Conservation (phyloP, 2,113 vertebrate genomes). For the Psilopsiagon aurifrons region DNA sequence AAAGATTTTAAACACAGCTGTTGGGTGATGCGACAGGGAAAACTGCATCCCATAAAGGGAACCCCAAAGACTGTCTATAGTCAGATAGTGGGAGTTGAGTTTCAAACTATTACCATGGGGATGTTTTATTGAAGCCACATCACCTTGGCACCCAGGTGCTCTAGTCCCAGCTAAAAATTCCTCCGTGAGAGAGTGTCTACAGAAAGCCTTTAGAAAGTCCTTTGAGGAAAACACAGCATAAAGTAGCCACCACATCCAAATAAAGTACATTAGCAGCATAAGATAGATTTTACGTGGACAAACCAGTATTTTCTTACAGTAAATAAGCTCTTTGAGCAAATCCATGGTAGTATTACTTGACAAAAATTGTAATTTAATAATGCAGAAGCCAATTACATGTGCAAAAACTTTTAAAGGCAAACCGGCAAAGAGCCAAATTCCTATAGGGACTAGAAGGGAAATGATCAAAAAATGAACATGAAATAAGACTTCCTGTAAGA, state of each 20-base stretch:
- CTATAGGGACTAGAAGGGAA: conserved; percentile 69
- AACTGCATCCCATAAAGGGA: background rate
- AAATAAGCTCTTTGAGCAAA: conserved; percentile 59
- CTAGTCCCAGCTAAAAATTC: background rate
- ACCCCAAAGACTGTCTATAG: background rate
- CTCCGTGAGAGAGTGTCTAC: background rate
- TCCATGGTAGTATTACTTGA: conserved; percentile 39
- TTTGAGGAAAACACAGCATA: background rate
- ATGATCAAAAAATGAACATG: conserved; percentile 78
- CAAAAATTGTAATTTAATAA: conserved; percentile 71
- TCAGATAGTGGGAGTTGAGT: background rate
- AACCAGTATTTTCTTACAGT: conserved; percentile 36
- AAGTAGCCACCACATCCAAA: conserved; percentile 25
- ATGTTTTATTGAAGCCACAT: background rate
- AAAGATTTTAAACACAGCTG: conserved; percentile 71
- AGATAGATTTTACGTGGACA: conserved; percentile 58
- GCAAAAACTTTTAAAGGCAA: conserved; percentile 66
- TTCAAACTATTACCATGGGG: background rate
- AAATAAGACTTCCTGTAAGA: conserved; percentile 79
- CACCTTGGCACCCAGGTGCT: conserved; percentile 24
- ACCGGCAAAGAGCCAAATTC: conserved; percentile 67
- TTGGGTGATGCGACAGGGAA: conserved; percentile 45
- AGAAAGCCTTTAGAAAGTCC: background rate
- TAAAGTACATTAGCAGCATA: conserved; percentile 52
- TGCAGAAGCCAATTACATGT: background rate